Base-by-base conservation (phyloP, 2,797 vertebrate species). In the Picus viridis region DNA sequence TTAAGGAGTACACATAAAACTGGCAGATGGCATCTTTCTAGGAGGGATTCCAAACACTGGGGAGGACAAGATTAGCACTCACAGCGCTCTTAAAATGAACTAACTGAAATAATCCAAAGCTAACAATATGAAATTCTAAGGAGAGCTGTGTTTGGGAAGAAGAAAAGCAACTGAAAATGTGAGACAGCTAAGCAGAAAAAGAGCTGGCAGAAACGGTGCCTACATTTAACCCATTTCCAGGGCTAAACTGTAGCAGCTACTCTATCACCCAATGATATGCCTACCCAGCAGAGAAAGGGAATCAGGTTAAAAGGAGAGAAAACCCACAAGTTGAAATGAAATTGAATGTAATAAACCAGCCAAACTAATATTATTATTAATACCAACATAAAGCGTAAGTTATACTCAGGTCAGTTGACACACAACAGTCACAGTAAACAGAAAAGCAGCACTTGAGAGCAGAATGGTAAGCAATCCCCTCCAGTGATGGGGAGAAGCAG, bases 1-100 rank as follows among this genome's bases (percentile, higher is more conserved):
- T 89, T 76, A 82, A 76, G 53, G n/a, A 89, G 22, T 30, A 63
- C 9, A 9, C 43, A 76, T 81, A 75, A 92, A 88, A 78, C 17
- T 88, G 64, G 59, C 80, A 94, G 85, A 91, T 92, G 83, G 73
- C 45, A 58, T 84, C 74, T 82, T 95, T 83, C 88, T 93, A 64
- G 80, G 70, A 91, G 32, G 43, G 64, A 83, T 83, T 81, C 57
- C 73, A 92, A 84, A 71, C 53, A 88, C 57, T 73, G 43, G 17
- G 64, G 61, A 94, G 32, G 57, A 79, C 39, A 64, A 82, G 59
- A 39, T 86, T 36, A 86, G 61, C 47, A 78, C 39, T 76, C 39
- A 32, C 20, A 67, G 53, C 0, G 0, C 78, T 73, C 32, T 64
- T 45, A 51, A 81, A 89, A 61, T 34, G 16, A 51, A 51, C 49